Percentiles rank a stretch among this genome's conserved stretches.
Evolutionary conservation across 30 jellyfish, hydroid and myxozoan genomes (phyloP).

Genomic region (Cassiopea xamachana): DNA sequence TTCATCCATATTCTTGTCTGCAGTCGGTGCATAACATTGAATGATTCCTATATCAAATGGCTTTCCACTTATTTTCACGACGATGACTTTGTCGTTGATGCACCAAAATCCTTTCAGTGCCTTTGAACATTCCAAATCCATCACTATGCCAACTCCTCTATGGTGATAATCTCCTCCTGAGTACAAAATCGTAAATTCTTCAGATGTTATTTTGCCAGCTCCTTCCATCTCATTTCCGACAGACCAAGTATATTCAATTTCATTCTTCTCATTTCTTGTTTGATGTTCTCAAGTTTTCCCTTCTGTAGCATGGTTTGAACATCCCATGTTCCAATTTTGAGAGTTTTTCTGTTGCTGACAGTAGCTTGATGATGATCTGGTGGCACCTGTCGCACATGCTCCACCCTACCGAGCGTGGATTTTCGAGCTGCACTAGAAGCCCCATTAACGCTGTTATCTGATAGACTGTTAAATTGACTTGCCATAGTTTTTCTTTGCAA

Average conservation of each 20-base stretch:
- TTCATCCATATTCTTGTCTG: conserved; percentile 28
- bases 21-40: conserved; percentile 34
- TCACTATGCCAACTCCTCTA: conserved; percentile 33
- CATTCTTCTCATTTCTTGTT: conserved; percentile 35
- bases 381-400: neutral
- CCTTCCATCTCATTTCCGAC: conserved; percentile 19
- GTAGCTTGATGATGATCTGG: conserved; percentile 8
- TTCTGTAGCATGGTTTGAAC: conserved; percentile 11
- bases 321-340: conserved; percentile 59
- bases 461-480: neutral
- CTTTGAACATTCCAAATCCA: neutral
- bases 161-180: conserved; percentile 36
- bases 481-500: neutral
- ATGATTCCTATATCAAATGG: conserved; percentile 30
- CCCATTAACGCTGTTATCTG: conserved; percentile 1
- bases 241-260: conserved; percentile 25
- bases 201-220: neutral
- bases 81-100: neutral
- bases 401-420: conserved; percentile 16
- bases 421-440: neutral
- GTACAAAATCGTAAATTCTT: neutral
- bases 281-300: conserved; percentile 34
- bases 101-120: conserved; percentile 16
- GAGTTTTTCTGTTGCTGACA: neutral
- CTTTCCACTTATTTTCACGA: neutral